A percentile compares a stretch with the other conserved stretches of the same genome.
Conservation (phyloP, 2,113 vertebrate genomes). For the Ibidorhyncha struthersii region DNA sequence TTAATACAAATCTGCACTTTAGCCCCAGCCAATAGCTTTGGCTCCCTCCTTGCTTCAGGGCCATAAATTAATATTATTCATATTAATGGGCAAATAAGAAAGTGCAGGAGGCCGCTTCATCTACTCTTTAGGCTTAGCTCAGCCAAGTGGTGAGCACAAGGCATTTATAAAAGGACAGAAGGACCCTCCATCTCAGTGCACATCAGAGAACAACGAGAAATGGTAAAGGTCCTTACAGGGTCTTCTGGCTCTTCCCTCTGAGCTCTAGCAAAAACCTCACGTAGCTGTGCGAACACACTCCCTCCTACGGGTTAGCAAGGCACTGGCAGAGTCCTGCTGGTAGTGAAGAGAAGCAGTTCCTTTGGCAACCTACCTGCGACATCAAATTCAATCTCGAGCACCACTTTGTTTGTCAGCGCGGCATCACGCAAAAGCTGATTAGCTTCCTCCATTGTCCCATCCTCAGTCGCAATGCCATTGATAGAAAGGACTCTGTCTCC, state of each 20-base stretch:
- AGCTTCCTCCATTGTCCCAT: constrained; percentile 94
- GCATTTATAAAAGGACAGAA: neutral
- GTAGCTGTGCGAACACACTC: neutral
- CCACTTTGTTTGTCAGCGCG: constrained; percentile 88
- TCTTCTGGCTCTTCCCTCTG: neutral
- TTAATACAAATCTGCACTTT: neutral
- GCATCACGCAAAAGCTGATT: constrained; percentile 95
- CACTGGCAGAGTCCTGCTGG: neutral
- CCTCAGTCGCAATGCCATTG: constrained; percentile 92
- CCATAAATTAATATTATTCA: neutral
- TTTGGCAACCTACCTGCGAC: constrained; percentile 83
- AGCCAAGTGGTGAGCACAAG: neutral
- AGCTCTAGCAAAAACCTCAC: neutral
- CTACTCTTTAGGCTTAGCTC: neutral
- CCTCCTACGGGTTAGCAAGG: neutral
- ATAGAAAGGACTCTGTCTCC: constrained; percentile 93
- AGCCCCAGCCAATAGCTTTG: neutral
- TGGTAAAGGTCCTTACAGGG: neutral
- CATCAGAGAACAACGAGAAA: neutral
- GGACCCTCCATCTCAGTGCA: neutral
- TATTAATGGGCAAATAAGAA: neutral
- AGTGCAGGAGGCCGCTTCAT: neutral
- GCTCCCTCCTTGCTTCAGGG: neutral
- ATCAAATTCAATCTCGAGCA: constrained; percentile 92
- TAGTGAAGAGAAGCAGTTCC: neutral